These are phyloP conservation scores for Mergus octosetaceus DNA, from an alignment of 2,797 vertebrate genomes.

Conservation along the genomic window DNA sequence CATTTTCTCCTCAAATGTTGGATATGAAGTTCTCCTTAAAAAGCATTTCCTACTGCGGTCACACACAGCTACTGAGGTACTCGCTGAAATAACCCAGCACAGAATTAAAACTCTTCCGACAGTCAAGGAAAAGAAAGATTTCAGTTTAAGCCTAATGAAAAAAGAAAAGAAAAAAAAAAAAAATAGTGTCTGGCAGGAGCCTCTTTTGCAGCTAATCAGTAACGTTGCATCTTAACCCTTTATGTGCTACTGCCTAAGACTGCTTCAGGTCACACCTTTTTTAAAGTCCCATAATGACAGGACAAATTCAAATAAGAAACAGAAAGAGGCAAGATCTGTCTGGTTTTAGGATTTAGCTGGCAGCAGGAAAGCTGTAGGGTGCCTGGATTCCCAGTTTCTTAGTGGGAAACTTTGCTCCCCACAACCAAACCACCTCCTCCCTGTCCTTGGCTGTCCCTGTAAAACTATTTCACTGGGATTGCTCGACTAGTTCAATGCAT, in stretches of 20 bases:
- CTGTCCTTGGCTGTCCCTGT: not conserved
- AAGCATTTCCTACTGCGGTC: not conserved
- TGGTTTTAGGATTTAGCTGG: not conserved
- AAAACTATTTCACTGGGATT: not conserved
- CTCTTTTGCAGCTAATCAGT: not conserved
- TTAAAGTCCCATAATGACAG: not conserved
- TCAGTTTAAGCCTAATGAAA: not conserved
- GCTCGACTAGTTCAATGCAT: not conserved
- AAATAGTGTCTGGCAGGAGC: not conserved
- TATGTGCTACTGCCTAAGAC: not conserved
- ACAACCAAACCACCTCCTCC: not conserved
- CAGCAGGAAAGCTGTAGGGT: not conserved
- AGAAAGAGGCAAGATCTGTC: not conserved
- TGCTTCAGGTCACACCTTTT: not conserved
- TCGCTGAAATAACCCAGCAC: not conserved
- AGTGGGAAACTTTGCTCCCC: not conserved
- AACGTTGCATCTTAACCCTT: constrained; percentile 10
- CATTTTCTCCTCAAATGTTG: constrained; percentile 38
- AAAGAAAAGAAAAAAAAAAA: not conserved
- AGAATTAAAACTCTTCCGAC: constrained; percentile 22
- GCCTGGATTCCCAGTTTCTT: not conserved
- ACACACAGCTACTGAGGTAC: constrained; percentile 9
- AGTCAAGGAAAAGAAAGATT: not conserved
- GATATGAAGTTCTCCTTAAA: constrained; percentile 38
- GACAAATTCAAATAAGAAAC: not conserved